Evolutionary conservation across 2,113 vertebrate genomes (phyloP).

Genomic region (Cranoglanis bouderius): DNA sequence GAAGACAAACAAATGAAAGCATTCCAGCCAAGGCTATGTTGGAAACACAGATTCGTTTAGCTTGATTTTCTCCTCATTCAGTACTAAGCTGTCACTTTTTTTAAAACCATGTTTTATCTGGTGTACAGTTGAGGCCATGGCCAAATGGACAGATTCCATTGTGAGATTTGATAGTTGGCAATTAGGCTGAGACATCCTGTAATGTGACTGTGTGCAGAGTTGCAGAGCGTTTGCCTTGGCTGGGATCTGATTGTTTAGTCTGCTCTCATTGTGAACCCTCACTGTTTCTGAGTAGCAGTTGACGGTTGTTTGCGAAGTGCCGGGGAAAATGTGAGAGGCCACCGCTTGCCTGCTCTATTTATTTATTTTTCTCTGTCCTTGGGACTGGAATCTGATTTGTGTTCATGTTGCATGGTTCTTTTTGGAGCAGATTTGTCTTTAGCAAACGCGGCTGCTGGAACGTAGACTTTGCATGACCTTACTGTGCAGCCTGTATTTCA

Average conservation of each 20-base stretch:
- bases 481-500: slow-evolving; percentile 93
- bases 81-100: slow-evolving; percentile 38
- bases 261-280: slow-evolving; percentile 83
- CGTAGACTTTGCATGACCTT: slow-evolving; percentile 95
- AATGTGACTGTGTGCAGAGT: slow-evolving; percentile 74
- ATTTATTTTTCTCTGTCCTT: slow-evolving; percentile 83
- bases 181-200: slow-evolving; percentile 81
- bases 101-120: slow-evolving; percentile 62
- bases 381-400: slow-evolving; percentile 88
- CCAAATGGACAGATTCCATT: slow-evolving; percentile 85
- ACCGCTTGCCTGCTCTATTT: slow-evolving; percentile 73
- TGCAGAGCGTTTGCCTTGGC: slow-evolving; percentile 87
- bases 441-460: slow-evolving; percentile 89
- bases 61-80: slow-evolving; percentile 32
- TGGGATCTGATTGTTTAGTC: slow-evolving; percentile 89
- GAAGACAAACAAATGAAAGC: slow-evolving; percentile 11
- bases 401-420: slow-evolving; percentile 89
- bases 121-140: slow-evolving; percentile 71
- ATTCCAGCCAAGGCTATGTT: neutral
- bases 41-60: slow-evolving; percentile 9
- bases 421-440: slow-evolving; percentile 64
- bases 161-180: slow-evolving; percentile 82
- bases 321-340: slow-evolving; percentile 82
- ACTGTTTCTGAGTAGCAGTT: slow-evolving; percentile 83
- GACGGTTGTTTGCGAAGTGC: slow-evolving; percentile 89